Evolutionary conservation across 1,140 invertebrate species (phyloP), one percentile per base, ranked within the genome.

Genomic region (Ips typographus): DNA sequence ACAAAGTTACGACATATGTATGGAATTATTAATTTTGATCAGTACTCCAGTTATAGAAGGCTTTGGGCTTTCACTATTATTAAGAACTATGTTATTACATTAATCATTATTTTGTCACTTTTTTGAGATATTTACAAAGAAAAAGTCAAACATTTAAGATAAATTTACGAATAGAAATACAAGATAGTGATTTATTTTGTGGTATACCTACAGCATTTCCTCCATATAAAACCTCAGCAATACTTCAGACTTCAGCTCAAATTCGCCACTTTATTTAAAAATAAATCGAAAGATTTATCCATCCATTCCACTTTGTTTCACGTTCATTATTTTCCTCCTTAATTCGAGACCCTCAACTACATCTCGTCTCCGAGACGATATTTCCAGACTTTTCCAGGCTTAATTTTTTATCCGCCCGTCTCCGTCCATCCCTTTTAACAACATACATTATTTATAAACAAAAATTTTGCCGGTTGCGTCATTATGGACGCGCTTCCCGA

Each of bases 391-490:
- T 69, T 63, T 64, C 65, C 65, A 53, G 60, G 68, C 62, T 65
- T 65, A 70, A 70, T 70, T 71, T 71, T 71, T 66, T 71, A 66
- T 71, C 59, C 44, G 38, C 40, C 44, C 55, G 61, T 55, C 53
- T 44, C 40, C 56, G 53, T 58, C 72, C 62, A 72, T 75, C 72
- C 57, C 68, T 68, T 76, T 73, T 73, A 74, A 73, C 74, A 74
- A 74, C 71, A 76, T 76, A 71, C 74, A 76, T 76, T 75, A 76
- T 76, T 76, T 76, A 76, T 76, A 76, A 76, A 70, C 73, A 75
- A 75, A 74, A 74, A 73, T 71, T 70, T 63, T 56, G 8, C 53
- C 69, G 65, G 72, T 70, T 71, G 69, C 71, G 75, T 76, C 73
- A 76, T 73, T 71, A 76, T 64, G 72, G 70, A 22, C 40, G 39